These are phyloP conservation scores for Muscicapa adusta DNA, from an alignment of 2,113 vertebrate genomes.

Conservation along the genomic window DNA sequence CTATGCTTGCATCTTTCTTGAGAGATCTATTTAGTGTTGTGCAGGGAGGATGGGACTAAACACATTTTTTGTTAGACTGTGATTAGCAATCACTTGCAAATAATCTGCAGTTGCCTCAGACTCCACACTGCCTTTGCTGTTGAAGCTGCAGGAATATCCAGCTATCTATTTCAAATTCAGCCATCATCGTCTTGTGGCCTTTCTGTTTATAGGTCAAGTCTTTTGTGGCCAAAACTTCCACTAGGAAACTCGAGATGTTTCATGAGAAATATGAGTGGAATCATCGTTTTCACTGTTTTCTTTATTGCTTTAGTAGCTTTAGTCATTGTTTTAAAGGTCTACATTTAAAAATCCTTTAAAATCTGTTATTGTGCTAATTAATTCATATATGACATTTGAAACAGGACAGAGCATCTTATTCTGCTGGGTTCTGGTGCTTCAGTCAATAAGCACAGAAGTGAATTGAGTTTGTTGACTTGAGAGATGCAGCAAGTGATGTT, in stretches of 20 bases:
- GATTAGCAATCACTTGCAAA: neutral
- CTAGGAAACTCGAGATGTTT: neutral
- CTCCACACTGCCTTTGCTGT: neutral
- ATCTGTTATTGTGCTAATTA: neutral
- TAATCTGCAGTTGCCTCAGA: neutral
- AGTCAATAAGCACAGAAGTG: neutral
- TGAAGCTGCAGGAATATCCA: neutral
- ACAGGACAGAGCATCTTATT: neutral
- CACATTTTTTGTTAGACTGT: neutral
- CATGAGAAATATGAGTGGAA: conserved; percentile 48
- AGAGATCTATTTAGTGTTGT: neutral
- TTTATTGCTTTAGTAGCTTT: neutral
- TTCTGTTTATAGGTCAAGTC: conserved; percentile 43
- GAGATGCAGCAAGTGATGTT: neutral
- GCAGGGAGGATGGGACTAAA: neutral
- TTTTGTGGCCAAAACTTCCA: conserved; percentile 42
- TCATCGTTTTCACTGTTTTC: neutral
- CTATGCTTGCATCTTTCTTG: neutral
- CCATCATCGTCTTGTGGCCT: neutral
- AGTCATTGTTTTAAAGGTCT: neutral
- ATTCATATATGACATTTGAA: neutral
- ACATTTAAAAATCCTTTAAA: neutral
- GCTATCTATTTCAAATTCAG: conserved; percentile 16
- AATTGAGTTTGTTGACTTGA: neutral
- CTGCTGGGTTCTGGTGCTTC: neutral